A percentile compares a stretch with the other conserved stretches of the same genome.
Evolutionary conservation across 2,113 vertebrate genomes (phyloP).

Genomic region (Sturnus vulgaris): DNA sequence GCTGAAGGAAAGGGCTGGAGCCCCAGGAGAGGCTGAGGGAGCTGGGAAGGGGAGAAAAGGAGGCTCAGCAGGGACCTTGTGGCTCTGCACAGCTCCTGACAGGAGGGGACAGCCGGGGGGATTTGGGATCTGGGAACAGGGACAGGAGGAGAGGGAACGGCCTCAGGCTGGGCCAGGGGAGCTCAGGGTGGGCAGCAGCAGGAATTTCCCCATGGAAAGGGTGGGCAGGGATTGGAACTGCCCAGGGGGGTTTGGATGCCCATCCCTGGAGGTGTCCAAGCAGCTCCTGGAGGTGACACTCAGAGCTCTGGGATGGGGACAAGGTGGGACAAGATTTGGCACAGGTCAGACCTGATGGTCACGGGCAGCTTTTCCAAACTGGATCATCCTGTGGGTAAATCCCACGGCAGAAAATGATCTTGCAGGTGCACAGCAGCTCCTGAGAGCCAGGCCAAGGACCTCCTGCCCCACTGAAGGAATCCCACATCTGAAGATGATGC

Average conservation of each 20-base stretch:
- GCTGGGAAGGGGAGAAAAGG: not conserved
- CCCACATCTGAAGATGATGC: fast-evolving
- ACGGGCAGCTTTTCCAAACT: not conserved
- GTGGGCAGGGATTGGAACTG: fast-evolving
- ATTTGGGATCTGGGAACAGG: not conserved
- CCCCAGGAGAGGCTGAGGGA: not conserved
- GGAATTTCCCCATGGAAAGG: not conserved
- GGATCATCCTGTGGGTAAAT: not conserved
- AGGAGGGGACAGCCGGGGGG: not conserved
- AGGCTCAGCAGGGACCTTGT: not conserved
- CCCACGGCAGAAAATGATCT: not conserved
- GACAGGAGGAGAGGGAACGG: not conserved
- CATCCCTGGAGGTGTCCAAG: not conserved
- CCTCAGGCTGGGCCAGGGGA: not conserved
- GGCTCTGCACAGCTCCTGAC: not conserved
- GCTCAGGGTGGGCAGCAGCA: fast-evolving
- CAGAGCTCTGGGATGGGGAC: not conserved
- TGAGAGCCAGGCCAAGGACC: not conserved
- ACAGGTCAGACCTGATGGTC: fast-evolving
- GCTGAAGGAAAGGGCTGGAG: fast-evolving
- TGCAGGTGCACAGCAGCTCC: not conserved
- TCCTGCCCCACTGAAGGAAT: not conserved
- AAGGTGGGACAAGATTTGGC: fast-evolving
- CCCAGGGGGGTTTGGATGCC: not conserved
- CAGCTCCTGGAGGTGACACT: fast-evolving